A percentile compares a stretch with the other conserved stretches of the same genome.
Evolutionary conservation across 1,140 invertebrate genomes (phyloP).

Genomic region (Polypedilum pembai): DNA sequence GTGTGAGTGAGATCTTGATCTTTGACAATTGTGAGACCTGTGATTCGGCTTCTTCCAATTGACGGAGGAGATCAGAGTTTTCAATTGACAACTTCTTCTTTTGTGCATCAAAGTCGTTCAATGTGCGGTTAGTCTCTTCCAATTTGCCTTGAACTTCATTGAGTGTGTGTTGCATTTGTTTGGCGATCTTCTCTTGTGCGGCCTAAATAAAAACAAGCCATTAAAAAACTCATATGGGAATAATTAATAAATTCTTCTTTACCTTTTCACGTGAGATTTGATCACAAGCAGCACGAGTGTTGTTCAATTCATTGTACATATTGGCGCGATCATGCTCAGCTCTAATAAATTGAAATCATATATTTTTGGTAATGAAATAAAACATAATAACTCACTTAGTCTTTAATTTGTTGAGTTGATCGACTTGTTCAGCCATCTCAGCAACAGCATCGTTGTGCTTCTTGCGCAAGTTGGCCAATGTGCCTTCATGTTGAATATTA

Average conservation of each 20-base stretch:
- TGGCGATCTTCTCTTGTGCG: conserved; percentile 92
- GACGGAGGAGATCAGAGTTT: conserved; percentile 87
- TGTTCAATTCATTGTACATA: conserved; percentile 89
- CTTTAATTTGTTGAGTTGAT: conserved; percentile 98
- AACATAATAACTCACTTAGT: conserved; percentile 81
- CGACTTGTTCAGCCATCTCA: conserved; percentile 98
- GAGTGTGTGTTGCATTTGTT: conserved; percentile 89
- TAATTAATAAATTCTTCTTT: too few species aligned
- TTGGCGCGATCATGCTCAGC: conserved; percentile 94
- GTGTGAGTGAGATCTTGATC: conserved; percentile 91
- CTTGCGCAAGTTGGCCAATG: conserved; percentile 91
- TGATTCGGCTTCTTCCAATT: conserved; percentile 95
- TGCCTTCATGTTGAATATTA: conserved; percentile 96
- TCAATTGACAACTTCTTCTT: conserved; percentile 97
- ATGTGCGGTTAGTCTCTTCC: conserved; percentile 89
- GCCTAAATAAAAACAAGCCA: conserved; percentile 55
- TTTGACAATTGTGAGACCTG: conserved; percentile 93
- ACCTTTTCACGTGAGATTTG: conserved; percentile 91
- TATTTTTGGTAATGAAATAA: neutral
- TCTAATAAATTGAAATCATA: conserved; percentile 50
- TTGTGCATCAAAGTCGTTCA: conserved; percentile 91
- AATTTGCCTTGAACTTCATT: conserved; percentile 91
- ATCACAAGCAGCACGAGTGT: conserved; percentile 83
- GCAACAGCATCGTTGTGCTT: conserved; percentile 98
- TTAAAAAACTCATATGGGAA: too few species aligned